These are phyloP conservation scores for Dromiciops gliroides DNA, from an alignment of 2,113 vertebrate species.

Conservation along the genomic window DNA sequence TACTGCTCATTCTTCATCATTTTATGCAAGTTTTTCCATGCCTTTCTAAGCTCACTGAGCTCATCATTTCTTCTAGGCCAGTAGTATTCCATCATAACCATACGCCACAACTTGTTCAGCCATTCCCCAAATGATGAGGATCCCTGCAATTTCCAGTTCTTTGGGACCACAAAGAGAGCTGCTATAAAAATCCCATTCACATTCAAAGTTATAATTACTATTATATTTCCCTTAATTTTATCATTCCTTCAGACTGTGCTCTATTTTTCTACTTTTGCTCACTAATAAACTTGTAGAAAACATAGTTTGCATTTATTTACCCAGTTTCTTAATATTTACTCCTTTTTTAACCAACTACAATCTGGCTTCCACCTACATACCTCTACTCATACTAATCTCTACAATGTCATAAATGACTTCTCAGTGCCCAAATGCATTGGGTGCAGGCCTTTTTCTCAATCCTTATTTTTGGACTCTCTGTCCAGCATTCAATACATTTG, in stretches of 20 bases:
- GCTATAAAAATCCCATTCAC: too few relatives aligned
- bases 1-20: too few relatives aligned
- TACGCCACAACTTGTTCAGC: too few relatives aligned
- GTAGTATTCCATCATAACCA: too few relatives aligned
- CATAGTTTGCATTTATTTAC: background rate
- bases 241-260: background rate
- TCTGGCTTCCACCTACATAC: background rate
- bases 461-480: background rate
- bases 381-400: background rate
- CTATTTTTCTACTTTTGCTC: background rate
- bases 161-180: too few relatives aligned
- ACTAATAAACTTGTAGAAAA: background rate
- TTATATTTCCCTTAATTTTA: background rate
- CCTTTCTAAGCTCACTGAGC: too few relatives aligned
- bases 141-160: too few relatives aligned
- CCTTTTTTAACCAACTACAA: background rate
- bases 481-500: background rate
- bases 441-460: background rate
- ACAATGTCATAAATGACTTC: background rate
- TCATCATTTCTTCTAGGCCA: too few relatives aligned
- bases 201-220: too few relatives aligned
- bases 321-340: background rate
- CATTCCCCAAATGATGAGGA: too few relatives aligned
- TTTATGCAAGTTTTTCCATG: too few relatives aligned
- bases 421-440: background rate